Percentiles rank a stretch among this genome's conserved stretches.
Evolutionary conservation across 2,113 vertebrate genomes (phyloP).

Genomic region (Emydocephalus ijimae): DNA sequence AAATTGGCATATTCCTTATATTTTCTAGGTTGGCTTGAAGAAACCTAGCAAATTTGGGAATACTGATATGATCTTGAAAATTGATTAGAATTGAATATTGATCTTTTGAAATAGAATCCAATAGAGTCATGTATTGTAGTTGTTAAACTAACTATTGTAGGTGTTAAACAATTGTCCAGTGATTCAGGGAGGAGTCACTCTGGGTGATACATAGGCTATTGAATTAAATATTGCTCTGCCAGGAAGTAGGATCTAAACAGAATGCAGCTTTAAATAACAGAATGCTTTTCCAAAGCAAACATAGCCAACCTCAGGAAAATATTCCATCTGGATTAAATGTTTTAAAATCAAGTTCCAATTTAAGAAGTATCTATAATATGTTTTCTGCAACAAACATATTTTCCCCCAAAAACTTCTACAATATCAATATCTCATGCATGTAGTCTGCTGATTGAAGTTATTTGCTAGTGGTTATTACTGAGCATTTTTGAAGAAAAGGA

Average conservation of each 20-base stretch:
- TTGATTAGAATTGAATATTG: neutral
- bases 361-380: neutral
- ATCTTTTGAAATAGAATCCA: neutral
- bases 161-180: neutral
- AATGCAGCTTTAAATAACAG: neutral
- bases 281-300: neutral
- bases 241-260: neutral
- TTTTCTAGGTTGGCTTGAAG: neutral
- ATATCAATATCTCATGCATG: neutral
- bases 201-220: neutral
- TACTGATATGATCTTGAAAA: neutral
- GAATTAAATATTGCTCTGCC: neutral
- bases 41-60: neutral
- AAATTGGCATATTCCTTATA: neutral
- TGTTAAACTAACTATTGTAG: neutral
- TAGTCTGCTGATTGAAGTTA: neutral
- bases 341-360: constrained; percentile 1
- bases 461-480: constrained; percentile 31
- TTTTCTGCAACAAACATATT: neutral
- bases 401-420: neutral
- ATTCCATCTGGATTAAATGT: neutral
- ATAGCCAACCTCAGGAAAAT: neutral
- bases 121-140: neutral
- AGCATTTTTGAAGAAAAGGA: constrained; percentile 54
- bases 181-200: neutral